Conservation (phyloP, 2,888 invertebrate species). For the Syrista parreyssii region DNA sequence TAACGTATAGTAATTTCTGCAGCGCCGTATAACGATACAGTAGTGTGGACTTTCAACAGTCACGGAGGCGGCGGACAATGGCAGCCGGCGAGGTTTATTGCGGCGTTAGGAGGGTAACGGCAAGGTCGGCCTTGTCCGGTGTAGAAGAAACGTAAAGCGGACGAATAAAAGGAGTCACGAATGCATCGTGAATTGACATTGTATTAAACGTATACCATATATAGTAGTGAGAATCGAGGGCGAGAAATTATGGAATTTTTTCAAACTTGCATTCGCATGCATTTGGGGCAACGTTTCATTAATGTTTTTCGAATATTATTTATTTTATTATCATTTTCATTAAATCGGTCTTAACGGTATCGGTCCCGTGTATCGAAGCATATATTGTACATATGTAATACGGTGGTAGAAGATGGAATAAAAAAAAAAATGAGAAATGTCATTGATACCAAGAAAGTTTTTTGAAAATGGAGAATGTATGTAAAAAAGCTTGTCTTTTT, state of each 20-base stretch:
- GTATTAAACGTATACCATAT: too few relatives aligned
- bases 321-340: background rate
- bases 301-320: background rate
- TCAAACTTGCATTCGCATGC: too few relatives aligned
- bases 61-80: background rate
- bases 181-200: too few relatives aligned
- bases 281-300: too few relatives aligned
- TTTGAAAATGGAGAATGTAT: background rate
- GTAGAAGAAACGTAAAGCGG: background rate
- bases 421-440: background rate
- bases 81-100: background rate
- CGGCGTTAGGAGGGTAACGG: background rate
- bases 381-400: too few relatives aligned
- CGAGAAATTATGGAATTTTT: too few relatives aligned
- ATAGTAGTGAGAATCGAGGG: too few relatives aligned
- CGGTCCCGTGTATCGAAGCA: too few relatives aligned
- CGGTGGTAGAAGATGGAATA: too few relatives aligned
- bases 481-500: background rate
- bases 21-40: background rate
- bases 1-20: background rate
- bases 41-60: background rate
- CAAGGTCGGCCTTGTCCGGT: background rate
- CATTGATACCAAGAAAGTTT: background rate
- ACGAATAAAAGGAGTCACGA: background rate
- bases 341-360: too few relatives aligned